phyloP scores from a whole-genome alignment of 2,797 vertebrate species.

The Periparus ater region DNA sequence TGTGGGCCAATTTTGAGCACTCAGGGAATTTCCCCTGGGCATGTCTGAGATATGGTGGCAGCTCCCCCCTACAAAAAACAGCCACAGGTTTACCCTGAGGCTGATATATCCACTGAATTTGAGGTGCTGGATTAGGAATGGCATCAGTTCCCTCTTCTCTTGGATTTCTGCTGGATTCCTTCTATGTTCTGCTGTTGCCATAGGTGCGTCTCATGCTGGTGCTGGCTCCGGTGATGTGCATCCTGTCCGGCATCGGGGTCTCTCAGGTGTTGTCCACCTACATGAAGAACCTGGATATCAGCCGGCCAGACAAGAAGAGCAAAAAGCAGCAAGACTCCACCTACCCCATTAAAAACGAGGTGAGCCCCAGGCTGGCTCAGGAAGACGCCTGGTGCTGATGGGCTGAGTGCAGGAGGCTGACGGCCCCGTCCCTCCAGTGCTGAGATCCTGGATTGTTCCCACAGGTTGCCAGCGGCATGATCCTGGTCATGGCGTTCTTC shows the following conservation, averaged over 20 bases:
- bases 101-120: not conserved
- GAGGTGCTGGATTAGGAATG: not conserved
- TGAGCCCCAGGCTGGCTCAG: not conserved
- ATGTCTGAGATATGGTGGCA: not conserved
- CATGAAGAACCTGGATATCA: conserved; percentile 98
- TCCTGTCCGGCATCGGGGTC: conserved; percentile 96
- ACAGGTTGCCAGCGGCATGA: conserved; percentile 99
- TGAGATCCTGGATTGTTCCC: not conserved
- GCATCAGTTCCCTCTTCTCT: not conserved
- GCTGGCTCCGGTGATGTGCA: conserved; percentile 98
- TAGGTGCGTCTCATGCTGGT: conserved; percentile 98
- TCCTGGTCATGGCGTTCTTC: conserved; percentile 98
- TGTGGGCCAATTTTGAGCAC: not conserved
- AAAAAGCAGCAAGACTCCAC: conserved; percentile 97
- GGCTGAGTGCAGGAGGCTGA: accelerated
- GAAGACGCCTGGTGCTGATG: accelerated
- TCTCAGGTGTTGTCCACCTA: conserved; percentile 97
- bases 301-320: conserved; percentile 92
- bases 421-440: accelerated
- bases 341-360: conserved; percentile 98
- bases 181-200: accelerated
- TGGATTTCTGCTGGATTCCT: not conserved
- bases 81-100: accelerated
- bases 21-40: accelerated
- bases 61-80: not conserved